Percentiles rank a stretch among this genome's conserved stretches.
Evolutionary conservation across 2,113 vertebrate genomes (phyloP).

Genomic region (Catharus fuscescens): DNA sequence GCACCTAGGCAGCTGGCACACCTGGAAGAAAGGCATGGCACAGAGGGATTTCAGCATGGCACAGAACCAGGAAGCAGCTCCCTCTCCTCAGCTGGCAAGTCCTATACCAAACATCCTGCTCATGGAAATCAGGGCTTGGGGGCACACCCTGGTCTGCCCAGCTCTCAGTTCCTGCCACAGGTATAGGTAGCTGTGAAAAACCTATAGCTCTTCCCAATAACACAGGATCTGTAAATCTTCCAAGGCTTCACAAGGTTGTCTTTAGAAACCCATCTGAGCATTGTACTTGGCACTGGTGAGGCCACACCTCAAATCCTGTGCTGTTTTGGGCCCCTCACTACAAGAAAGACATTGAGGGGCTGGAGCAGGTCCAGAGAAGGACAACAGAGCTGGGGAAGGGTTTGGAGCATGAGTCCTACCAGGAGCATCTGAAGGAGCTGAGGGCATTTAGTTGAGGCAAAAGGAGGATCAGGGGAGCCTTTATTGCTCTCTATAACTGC

Average conservation of each 20-base stretch:
- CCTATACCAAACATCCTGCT: not conserved
- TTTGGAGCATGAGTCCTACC: not conserved
- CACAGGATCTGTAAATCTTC: not conserved
- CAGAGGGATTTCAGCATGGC: rapidly evolving
- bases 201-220: not conserved
- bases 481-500: not conserved
- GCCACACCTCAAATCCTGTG: not conserved
- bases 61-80: not conserved
- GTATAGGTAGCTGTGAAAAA: not conserved
- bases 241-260: not conserved
- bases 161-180: not conserved
- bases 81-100: not conserved
- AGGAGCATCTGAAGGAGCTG: not conserved
- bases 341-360: not conserved
- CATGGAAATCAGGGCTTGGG: not conserved
- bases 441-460: not conserved
- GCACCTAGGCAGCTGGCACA: no score
- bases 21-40: not conserved
- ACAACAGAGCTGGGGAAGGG: not conserved
- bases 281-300: not conserved
- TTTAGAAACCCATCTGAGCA: not conserved
- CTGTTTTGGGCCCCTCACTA: not conserved
- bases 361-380: not conserved
- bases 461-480: not conserved
- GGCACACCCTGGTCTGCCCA: not conserved